These are phyloP conservation scores for Lordiphosa clarofinis DNA, from an alignment of 1,140 invertebrate species.

Conservation along the genomic window DNA sequence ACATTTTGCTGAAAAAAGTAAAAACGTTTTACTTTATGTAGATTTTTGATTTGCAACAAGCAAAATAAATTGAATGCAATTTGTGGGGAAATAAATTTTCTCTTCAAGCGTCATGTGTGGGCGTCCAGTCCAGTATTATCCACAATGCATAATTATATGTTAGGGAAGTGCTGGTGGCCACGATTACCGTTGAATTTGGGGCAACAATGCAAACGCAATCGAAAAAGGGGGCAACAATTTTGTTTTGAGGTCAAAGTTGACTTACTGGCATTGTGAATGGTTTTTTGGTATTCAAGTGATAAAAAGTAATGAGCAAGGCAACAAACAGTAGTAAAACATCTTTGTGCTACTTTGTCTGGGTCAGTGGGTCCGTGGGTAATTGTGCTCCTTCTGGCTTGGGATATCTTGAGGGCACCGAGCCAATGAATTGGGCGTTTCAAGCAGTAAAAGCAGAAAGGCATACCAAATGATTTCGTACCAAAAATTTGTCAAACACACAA, in stretches of 20 bases:
- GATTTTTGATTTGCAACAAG: conserved; percentile 76
- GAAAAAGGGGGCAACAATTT: conserved; percentile 70
- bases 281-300: conserved; percentile 48
- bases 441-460: conserved; percentile 38
- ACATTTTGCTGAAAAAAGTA: conserved; percentile 16
- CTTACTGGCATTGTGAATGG: conserved; percentile 1
- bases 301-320: conserved; percentile 76
- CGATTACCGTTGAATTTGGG: conserved; percentile 22
- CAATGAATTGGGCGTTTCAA: conserved; percentile 70
- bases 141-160: conserved; percentile 62
- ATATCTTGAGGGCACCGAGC: conserved; percentile 27
- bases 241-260: conserved; percentile 54
- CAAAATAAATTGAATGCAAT: conserved; percentile 74
- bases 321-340: conserved; percentile 63
- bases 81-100: conserved; percentile 32
- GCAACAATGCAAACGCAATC: conserved; percentile 38
- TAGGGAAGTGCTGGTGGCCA: conserved; percentile 48
- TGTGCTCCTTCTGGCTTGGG: conserved; percentile 21
- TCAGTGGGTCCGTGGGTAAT: conserved; percentile 58
- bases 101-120: conserved; percentile 22
- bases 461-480: conserved; percentile 67
- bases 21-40: conserved; percentile 69
- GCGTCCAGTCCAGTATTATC: conserved; percentile 1
- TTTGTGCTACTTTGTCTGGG: conserved; percentile 74
- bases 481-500: conserved; percentile 46